Base-by-base conservation (phyloP, 92 coral and sea anemone genomes). In the Phenganax subtilis region DNA sequence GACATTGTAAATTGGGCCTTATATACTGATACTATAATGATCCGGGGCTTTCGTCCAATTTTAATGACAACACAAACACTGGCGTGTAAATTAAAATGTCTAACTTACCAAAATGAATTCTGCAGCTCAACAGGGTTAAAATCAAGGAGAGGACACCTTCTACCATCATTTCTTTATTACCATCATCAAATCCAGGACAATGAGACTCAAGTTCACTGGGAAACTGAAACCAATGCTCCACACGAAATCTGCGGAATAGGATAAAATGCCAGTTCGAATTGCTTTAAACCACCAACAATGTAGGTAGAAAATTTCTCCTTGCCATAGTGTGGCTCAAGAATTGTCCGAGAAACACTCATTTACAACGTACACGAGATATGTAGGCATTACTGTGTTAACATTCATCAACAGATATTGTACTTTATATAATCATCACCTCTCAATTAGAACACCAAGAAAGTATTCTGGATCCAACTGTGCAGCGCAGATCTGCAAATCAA, bases 171-270 rank as follows among this genome's bases (percentile, higher is more conserved):
- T 84, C 93, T 78, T 96, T 97, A 6, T 90, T 86, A 77, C 90
- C 91, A 51, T 86, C 86, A 73, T 96, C 99, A 85, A 93, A 88
- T 54, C 99, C 88, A 74, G 97, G 88, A 16, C 91, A 92, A 20
- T 86, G 86, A 11, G 91, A 91, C 29, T 89, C 91, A 68, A 83
- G 81, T 9, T 88, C 89, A 0, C 84, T 69, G 14, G 97, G 97
- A 90, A 96, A 96, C 86, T 89, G 85, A 70, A 96, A 92, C 99
- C 99, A 96, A 91, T 96, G 93, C 57, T 85, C 83, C 51, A 92
- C 84, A 77, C 97, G 85, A 83, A 90, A 90, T 80, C 94, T 90
- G 67, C 54, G 52, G 28, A 51, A 12, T 57, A 14, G 14, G 51
- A 58, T n/a, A 68, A 29, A 37, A 37, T 37, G 47, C 47, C 47